These are phyloP conservation scores for Deladenus siricidicola DNA, from an alignment of 2,888 invertebrate species.

Conservation along the genomic window DNA sequence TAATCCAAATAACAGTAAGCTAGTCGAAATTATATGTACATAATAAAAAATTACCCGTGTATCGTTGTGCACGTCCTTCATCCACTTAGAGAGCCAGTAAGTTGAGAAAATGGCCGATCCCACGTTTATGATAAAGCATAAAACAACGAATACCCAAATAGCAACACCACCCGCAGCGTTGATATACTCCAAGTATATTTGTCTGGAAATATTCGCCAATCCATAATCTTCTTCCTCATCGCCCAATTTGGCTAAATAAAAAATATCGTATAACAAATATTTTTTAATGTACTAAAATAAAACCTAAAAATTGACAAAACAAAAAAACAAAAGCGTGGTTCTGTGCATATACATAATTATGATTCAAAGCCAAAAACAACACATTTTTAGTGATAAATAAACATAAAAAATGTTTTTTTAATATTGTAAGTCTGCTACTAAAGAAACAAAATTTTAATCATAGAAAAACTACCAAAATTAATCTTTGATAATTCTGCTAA, in stretches of 20 bases:
- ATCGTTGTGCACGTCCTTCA: slow-evolving; percentile 54
- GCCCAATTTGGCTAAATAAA: neutral
- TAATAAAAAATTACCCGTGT: slow-evolving; percentile 7
- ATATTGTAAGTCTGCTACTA: too few species aligned
- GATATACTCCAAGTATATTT: slow-evolving; percentile 56
- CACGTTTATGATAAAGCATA: slow-evolving; percentile 58
- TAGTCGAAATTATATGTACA: neutral
- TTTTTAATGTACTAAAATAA: neutral
- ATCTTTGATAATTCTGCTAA: too few species aligned
- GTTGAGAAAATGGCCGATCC: slow-evolving; percentile 60
- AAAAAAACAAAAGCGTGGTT: too few species aligned
- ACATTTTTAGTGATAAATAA: too few species aligned
- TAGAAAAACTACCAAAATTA: too few species aligned
- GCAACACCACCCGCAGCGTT: slow-evolving; percentile 58
- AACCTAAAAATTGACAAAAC: neutral
- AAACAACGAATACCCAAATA: slow-evolving; percentile 50
- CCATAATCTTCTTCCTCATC: slow-evolving; percentile 48
- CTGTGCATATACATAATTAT: too few species aligned
- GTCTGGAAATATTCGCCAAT: slow-evolving; percentile 31
- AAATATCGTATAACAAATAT: neutral
- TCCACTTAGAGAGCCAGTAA: slow-evolving; percentile 63
- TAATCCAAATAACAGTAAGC: neutral
- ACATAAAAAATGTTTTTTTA: too few species aligned
- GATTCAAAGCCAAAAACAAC: too few species aligned
- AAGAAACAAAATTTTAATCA: too few species aligned